Conservation (phyloP, 2,888 invertebrate genomes). For the Himalopsyche anomala region DNA sequence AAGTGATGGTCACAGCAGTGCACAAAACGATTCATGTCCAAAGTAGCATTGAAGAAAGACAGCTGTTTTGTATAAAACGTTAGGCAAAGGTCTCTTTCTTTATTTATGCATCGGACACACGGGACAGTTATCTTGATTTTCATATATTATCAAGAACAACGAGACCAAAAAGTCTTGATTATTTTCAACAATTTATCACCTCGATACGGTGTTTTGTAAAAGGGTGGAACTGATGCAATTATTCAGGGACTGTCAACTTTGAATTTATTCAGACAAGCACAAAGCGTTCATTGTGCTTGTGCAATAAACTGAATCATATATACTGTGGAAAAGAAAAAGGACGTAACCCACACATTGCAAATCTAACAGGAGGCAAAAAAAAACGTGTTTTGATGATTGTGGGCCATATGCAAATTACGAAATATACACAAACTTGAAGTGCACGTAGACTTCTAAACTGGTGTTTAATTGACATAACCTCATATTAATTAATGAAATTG, state of each 20-base stretch:
- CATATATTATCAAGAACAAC: conserved; percentile 58
- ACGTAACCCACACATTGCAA: too few relatives aligned
- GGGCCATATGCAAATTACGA: too few relatives aligned
- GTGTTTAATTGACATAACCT: too few relatives aligned
- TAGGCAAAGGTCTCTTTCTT: not conserved
- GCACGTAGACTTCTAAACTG: too few relatives aligned
- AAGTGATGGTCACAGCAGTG: too few relatives aligned
- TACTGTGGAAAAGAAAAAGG: too few relatives aligned
- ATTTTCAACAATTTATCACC: conserved; percentile 65
- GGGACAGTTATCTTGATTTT: conserved; percentile 62
- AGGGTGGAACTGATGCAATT: conserved; percentile 30
- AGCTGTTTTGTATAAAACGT: conserved; percentile 14
- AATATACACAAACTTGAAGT: too few relatives aligned
- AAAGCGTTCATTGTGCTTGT: not conserved
- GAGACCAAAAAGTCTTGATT: conserved; percentile 63
- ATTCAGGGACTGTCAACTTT: not conserved
- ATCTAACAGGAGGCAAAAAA: too few relatives aligned
- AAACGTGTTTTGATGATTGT: too few relatives aligned
- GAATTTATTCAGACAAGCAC: not conserved
- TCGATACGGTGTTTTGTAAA: conserved; percentile 31
- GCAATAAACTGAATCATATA: too few relatives aligned
- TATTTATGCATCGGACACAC: conserved; percentile 44
- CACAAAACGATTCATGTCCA: not conserved
- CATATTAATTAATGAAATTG: too few relatives aligned
- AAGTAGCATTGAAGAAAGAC: not conserved